Base-by-base conservation (phyloP, 2,888 invertebrate species). In the Ophion costatus region DNA sequence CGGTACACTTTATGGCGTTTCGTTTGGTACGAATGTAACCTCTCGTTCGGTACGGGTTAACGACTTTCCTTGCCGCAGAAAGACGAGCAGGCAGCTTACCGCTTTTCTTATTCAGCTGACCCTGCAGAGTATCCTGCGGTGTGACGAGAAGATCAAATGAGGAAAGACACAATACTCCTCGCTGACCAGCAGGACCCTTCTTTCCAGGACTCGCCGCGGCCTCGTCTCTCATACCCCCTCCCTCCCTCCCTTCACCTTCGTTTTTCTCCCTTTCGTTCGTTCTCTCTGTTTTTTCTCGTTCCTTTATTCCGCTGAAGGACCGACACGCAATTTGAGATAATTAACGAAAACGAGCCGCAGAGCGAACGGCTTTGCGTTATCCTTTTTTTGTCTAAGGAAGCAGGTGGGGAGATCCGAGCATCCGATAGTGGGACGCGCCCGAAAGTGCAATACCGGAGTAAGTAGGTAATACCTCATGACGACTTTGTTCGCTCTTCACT, bases 141-240 rank as follows among this genome's bases (percentile, higher is more conserved):
- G 79, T 71, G 75, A 76, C 82, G 82, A 80, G 79, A 73, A 79
- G 80, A 86, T 80, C 81, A 33, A 85, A 87, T 82, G 77, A 78
- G 83, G 81, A 83, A 61, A 80, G 61, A 80, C 69, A 81, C 61
- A 38, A 78, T 78, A 57, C 63, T 59, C 71, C 66, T 67, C 59
- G 76, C 79, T 85, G 78, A 81, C 84, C 81, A 75, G 69, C 78
- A 66, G 73, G 77, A 69, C 59, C 71, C 61, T 76, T 63, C 66
- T 45, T 22, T 22, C n/a, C 75, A 64, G 79, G 70, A 71, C 77
- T 42, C 73, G 56, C 59, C 22, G 51, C 29, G 2, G 24, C 42
- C 7, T 59, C 64, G 66, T 14, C 3, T 45, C 69, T 29, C 59
- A 14, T 29, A 22, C 42, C 61, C 38, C 22, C 59, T 51, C 45